Evolutionary conservation across 2,888 invertebrate species (phyloP), one percentile per base, ranked within the genome.

Genomic region (Tuberolachnus salignus): DNA sequence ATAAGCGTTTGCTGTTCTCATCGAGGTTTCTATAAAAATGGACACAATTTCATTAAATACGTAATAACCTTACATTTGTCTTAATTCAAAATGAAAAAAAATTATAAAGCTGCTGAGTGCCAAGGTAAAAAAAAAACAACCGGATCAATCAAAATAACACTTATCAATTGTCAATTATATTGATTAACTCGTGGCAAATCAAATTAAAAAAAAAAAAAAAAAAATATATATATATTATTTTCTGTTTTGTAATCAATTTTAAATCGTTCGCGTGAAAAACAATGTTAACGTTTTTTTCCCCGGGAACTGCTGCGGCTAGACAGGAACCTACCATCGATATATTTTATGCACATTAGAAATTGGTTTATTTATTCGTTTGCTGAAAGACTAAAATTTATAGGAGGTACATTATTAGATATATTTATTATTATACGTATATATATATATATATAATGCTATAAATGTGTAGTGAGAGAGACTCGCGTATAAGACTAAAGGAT

Each of bases 351-450:
- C 14, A 42, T 69, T 42, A 69, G 21, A 16, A 53, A 42, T 55
- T 69, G 53, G 21, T 26, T 53, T 69, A 53, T 21, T 69, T 69
- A 69, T 69, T 53, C 53, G 69, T 55, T 69, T 69, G 53, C 42
- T 14, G 53, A 8, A 53, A 55, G 21, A 55, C 14, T 19, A 53
- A 42, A 53, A 53, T 69, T 2, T 69, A 69, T 42, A 63, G n/a
- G 19, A 44, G 6, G 19, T 19, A 64, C 21, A 46, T 16, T 34
- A 34, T 34, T 34, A 6, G n/a, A n/a, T n/a, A n/a, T n/a, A n/a
- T n/a, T n/a, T n/a, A n/a, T n/a, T 34, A 34, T 34, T 34, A 26
- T 23, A 46, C 4, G 11, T 26, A 49, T 34, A 6, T 49, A 23
- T 34, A 9, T 19, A 1, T 63, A 13, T 61, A 11, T 64, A 13